Percentiles rank a stretch among this genome's conserved stretches.
These are phyloP conservation scores for Zapornia atra DNA, from an alignment of 2,113 vertebrate species.

Conservation along the genomic window DNA sequence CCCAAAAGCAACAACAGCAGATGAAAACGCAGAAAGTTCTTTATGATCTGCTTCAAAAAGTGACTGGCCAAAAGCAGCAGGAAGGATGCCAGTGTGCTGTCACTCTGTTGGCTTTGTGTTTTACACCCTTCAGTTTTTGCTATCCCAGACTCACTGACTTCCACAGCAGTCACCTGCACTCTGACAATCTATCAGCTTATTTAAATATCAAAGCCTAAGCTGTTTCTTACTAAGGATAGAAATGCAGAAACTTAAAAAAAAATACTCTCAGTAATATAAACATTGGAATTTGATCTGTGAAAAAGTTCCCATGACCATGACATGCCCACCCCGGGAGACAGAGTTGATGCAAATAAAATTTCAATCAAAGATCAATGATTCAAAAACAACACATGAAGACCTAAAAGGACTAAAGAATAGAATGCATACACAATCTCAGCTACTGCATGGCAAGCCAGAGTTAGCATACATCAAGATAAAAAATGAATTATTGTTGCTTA, in stretches of 20 bases:
- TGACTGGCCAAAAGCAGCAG: not conserved
- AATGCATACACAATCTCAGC: not conserved
- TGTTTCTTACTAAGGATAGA: not conserved
- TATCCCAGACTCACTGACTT: not conserved
- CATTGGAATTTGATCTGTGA: not conserved
- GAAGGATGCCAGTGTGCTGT: not conserved
- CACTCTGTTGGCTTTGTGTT: not conserved
- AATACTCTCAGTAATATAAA: not conserved
- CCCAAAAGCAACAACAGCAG: not conserved
- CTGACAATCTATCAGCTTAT: not conserved
- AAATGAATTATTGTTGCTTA: not conserved
- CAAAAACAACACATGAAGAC: not conserved
- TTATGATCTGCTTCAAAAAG: not conserved
- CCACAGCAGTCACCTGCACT: not conserved
- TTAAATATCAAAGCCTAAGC: not conserved
- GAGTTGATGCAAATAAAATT: not conserved
- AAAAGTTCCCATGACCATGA: not conserved
- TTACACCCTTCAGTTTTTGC: not conserved
- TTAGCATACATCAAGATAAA: not conserved
- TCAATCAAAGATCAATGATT: not conserved
- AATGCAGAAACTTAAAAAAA: not conserved
- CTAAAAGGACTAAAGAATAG: not conserved
- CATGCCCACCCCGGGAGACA: not conserved
- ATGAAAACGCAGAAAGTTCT: not conserved
- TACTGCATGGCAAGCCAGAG: not conserved